These are phyloP conservation scores for Mystacornis crossleyi DNA, from an alignment of 2,113 vertebrate species.

Conservation along the genomic window DNA sequence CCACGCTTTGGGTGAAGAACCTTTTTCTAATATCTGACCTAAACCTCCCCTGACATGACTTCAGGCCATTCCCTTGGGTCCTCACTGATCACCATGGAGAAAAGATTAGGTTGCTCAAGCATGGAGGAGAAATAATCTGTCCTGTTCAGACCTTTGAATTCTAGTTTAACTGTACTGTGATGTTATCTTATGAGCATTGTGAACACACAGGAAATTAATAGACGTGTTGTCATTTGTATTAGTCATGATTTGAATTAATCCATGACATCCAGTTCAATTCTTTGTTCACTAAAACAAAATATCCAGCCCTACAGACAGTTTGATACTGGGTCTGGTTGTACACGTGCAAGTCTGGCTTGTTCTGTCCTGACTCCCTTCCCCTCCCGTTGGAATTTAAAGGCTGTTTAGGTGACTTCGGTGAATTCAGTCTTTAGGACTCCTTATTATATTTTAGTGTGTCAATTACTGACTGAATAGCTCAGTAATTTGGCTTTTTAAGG, in stretches of 20 bases:
- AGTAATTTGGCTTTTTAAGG: not conserved
- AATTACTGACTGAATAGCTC: not conserved
- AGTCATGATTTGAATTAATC: not conserved
- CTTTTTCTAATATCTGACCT: not conserved
- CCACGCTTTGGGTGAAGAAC: not conserved
- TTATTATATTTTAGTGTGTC: not conserved
- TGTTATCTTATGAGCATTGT: not conserved
- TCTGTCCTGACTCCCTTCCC: not conserved
- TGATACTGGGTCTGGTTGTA: not conserved
- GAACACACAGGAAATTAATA: not conserved
- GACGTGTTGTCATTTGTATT: not conserved
- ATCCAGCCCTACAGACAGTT: not conserved
- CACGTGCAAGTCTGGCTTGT: not conserved
- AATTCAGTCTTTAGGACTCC: not conserved
- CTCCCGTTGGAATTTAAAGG: fast-evolving
- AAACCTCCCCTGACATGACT: not conserved
- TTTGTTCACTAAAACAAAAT: not conserved
- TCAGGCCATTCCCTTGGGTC: not conserved
- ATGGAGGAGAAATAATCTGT: not conserved
- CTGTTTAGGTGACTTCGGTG: not conserved
- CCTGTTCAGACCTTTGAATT: not conserved
- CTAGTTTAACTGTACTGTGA: not conserved
- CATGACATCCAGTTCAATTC: not conserved
- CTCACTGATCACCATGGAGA: fast-evolving
- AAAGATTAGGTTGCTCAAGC: not conserved